Base-by-base conservation (phyloP, 2,888 invertebrate species). In the Lasius fuliginosus region DNA sequence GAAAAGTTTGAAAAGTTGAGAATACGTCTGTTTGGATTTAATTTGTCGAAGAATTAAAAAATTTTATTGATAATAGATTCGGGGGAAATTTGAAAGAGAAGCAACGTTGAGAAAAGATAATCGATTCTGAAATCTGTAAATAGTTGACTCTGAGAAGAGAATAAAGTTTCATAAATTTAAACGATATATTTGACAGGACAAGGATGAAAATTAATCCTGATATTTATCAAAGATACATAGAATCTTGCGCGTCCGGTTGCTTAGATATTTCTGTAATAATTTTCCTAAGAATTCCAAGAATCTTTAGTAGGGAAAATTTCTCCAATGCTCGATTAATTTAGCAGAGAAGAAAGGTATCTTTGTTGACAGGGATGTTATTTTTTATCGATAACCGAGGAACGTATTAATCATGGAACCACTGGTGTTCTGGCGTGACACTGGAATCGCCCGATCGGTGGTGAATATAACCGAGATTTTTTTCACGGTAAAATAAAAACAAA, bases 321-420 rank as follows among this genome's bases (percentile, higher is more conserved):
- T 4, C 1, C 12, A 42, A 30, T 15, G 15, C 15, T 23, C 8
- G 18, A 40, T 40, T 68, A 58, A 30, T 42, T 68, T 58, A 77
- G 30, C 6, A 33, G n/a, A 53, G n/a, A 42, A 46, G 18, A 3
- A 9, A 4, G 6, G 1, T 56, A 3, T 30, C 15, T 23, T 15
- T 36, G 11, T 0, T 76, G 27, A 23, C 6, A 27, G 33, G 0
- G 42, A 46, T 11, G n/a, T 56, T 76, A 56, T 27, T 65, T n/a
- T 76, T 46, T 36, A 27, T 82, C 74, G 79, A 85, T 75, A 46
- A 46, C 46, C 79, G 8, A 36, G 69, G 40, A 82, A 64, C 67
- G 62, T 83, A 88, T 88, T 88, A 88, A 88, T 88, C 85, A 81
- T 76, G 15, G 65, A 56, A 30, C 36, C 36, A 23, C n/a, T 18